Percentiles rank a stretch among this genome's conserved stretches.
Conservation (phyloP, 2,797 vertebrate species). For the Chromobotia macracanthus region DNA sequence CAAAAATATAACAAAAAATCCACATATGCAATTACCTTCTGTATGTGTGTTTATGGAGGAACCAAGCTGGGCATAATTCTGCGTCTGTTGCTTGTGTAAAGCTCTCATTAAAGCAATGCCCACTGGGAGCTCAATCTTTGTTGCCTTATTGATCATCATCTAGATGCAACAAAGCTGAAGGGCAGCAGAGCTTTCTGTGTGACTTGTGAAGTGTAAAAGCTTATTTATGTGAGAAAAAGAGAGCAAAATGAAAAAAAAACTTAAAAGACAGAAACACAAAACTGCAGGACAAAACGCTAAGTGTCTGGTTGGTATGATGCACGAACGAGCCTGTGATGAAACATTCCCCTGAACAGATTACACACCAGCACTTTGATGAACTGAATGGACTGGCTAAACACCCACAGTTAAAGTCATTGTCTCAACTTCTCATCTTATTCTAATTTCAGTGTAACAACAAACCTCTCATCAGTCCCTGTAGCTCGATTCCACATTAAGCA, state of each 20-base stretch:
- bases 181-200: slow-evolving; percentile 14
- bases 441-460: slow-evolving; percentile 49
- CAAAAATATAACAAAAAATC: background rate
- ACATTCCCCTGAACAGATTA: slow-evolving; percentile 65
- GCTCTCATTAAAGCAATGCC: slow-evolving; percentile 24
- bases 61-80: background rate
- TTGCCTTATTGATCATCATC: slow-evolving; percentile 47
- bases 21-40: background rate
- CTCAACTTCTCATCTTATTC: slow-evolving; percentile 31
- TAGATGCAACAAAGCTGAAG: slow-evolving; percentile 24
- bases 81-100: slow-evolving; percentile 8
- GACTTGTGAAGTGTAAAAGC: slow-evolving; percentile 50
- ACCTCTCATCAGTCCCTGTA: slow-evolving; percentile 43
- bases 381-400: slow-evolving; percentile 56
- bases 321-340: slow-evolving; percentile 55
- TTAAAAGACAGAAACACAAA: slow-evolving; percentile 24
- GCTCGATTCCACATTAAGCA: slow-evolving; percentile 15
- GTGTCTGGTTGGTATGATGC: slow-evolving; percentile 14
- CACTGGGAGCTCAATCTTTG: slow-evolving; percentile 43
- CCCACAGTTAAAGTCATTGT: slow-evolving; percentile 64
- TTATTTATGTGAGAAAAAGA: slow-evolving; percentile 44
- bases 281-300: slow-evolving; percentile 14
- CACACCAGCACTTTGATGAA: slow-evolving; percentile 55
- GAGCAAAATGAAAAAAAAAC: slow-evolving; percentile 15
- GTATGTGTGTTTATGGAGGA: background rate